Conservation (phyloP, 2,113 vertebrate genomes). For the Callipepla californica region DNA sequence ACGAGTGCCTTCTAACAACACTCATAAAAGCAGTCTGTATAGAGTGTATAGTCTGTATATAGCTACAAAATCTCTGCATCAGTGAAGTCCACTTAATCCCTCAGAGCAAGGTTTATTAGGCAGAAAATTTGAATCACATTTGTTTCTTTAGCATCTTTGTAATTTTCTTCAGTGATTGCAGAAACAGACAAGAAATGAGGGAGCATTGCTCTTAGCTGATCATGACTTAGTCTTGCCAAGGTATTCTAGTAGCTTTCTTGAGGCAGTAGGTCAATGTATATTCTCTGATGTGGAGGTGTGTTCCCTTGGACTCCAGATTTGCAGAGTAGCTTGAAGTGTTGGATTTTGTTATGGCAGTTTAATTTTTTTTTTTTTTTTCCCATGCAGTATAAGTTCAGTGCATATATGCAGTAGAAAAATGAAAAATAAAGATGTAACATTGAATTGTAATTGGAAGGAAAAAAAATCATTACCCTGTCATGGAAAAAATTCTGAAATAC, state of each 20-base stretch:
- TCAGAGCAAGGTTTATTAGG: background rate
- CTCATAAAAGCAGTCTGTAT: background rate
- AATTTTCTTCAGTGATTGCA: background rate
- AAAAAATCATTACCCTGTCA: background rate
- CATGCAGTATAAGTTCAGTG: background rate
- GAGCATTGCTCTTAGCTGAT: background rate
- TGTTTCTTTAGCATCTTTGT: background rate
- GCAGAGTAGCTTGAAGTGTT: background rate
- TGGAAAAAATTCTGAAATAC: constrained; percentile 37
- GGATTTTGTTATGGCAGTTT: background rate
- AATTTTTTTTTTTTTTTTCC: background rate
- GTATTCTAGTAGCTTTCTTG: background rate
- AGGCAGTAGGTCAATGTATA: background rate
- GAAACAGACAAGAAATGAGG: background rate
- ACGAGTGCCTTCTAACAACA: background rate
- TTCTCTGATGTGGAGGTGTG: background rate
- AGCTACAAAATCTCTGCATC: background rate
- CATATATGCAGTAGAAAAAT: background rate
- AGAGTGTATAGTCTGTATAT: too few species aligned
- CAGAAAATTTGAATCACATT: background rate
- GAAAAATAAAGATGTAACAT: background rate
- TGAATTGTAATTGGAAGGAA: constrained; percentile 5
- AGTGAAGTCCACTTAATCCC: background rate
- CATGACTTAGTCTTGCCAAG: background rate
- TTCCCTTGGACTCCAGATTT: background rate